A percentile compares a stretch with the other conserved stretches of the same genome.
phyloP scores from a whole-genome alignment of 2,113 vertebrate species.

The Cricetomys ansorgei region DNA sequence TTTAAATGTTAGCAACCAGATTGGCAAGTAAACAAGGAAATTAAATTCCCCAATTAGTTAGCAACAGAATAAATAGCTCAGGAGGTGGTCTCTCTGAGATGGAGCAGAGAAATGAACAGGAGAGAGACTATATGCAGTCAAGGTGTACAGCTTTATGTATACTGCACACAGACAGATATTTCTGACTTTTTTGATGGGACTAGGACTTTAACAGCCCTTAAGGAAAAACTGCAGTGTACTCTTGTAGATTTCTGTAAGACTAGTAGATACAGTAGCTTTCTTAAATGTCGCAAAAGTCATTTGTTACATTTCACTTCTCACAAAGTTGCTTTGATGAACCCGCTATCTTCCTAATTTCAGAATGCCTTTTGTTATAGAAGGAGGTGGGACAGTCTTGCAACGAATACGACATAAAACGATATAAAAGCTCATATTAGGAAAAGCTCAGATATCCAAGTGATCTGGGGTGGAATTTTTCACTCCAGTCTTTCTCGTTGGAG shows the following conservation, averaged over 20 bases:
- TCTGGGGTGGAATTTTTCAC: not conserved
- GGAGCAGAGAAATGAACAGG: not conserved
- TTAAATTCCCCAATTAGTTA: not conserved
- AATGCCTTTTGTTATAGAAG: not conserved
- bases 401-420: not conserved
- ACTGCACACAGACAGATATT: not conserved
- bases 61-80: not conserved
- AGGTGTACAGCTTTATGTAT: not conserved
- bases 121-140: not conserved
- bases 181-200: not conserved
- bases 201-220: not conserved
- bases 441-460: not conserved
- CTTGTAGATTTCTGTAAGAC: not conserved
- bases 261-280: not conserved
- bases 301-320: slow-evolving; percentile 41
- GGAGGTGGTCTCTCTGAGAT: not conserved
- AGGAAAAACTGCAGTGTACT: not conserved
- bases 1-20: slow-evolving; percentile 20
- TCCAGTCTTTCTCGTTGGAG: not conserved
- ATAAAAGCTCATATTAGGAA: not conserved
- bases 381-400: slow-evolving; percentile 4
- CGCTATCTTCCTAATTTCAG: not conserved
- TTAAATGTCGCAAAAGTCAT: not conserved
- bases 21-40: slow-evolving; percentile 3
- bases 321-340: not conserved